Conservation (phyloP, 1,140 invertebrate species). For the Bombus breviceps region DNA sequence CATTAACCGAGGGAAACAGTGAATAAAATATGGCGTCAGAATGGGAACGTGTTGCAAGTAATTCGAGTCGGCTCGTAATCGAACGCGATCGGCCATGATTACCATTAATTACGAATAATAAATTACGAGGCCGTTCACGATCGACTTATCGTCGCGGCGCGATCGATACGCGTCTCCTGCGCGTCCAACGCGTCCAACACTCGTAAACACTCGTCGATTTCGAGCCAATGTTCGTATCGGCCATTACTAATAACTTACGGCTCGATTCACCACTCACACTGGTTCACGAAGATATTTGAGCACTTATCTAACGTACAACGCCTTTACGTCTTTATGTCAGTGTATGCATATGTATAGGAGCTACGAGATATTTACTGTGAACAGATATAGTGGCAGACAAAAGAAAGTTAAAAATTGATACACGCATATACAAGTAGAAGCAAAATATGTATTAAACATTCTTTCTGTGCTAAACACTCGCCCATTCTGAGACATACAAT, state of each 20-base stretch:
- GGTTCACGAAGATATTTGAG: background rate
- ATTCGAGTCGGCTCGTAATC: constrained; percentile 3
- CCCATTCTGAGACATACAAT: too few relatives aligned
- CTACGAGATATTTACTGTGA: background rate
- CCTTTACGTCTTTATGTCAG: too few relatives aligned
- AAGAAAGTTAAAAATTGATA: too few relatives aligned
- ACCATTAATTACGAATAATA: constrained; percentile 25
- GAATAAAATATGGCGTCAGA: background rate
- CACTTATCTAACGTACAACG: too few relatives aligned
- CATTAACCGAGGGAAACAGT: background rate
- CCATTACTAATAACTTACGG: background rate
- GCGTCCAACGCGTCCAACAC: too few relatives aligned
- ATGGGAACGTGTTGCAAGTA: background rate
- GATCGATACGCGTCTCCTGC: constrained; percentile 12
- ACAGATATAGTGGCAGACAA: too few relatives aligned
- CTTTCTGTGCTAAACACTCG: too few relatives aligned
- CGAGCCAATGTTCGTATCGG: background rate
- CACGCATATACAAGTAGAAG: too few relatives aligned
- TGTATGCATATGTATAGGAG: too few relatives aligned
- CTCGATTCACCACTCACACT: background rate
- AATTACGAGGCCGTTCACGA: constrained; percentile 7
- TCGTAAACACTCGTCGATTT: background rate
- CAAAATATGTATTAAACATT: too few relatives aligned
- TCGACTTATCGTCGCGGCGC: constrained; percentile 6
- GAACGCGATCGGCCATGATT: constrained; percentile 7